phyloP scores from a whole-genome alignment of 2,113 vertebrate genomes.

The Microtus pennsylvanicus region DNA sequence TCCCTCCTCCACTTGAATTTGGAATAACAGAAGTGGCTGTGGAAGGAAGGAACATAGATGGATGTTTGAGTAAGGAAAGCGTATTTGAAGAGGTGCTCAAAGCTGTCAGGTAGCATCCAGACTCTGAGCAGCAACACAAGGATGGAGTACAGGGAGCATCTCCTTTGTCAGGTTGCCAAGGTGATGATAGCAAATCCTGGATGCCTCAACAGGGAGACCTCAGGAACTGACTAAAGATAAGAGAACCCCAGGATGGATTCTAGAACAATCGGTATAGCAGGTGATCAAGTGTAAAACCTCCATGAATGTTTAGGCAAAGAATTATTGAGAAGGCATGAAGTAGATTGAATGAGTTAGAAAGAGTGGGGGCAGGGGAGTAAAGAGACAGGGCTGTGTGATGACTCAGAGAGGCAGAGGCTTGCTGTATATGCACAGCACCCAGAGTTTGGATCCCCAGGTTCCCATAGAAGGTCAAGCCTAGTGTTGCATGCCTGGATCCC shows the following conservation, averaged over 20 bases:
- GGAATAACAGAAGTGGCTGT: not conserved
- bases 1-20: not conserved
- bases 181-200: not conserved
- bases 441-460: not conserved
- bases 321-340: not conserved
- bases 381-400: too few species aligned
- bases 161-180: conserved; percentile 4
- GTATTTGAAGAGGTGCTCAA: conserved; percentile 10
- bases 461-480: not conserved
- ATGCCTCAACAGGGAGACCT: not conserved
- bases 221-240: conserved; percentile 2
- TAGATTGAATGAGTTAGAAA: not conserved
- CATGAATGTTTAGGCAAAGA: not conserved
- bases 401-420: not conserved
- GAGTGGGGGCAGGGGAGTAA: not conserved
- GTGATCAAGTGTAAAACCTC: not conserved
- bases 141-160: not conserved
- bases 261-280: not conserved
- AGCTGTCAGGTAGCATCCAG: not conserved
- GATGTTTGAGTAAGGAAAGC: conserved; percentile 6
- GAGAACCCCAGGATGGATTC: conserved; percentile 17
- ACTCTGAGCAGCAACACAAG: not conserved
- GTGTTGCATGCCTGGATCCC: not conserved
- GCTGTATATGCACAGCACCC: too few species aligned
- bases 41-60: not conserved